Evolutionary conservation across 2,888 invertebrate species (phyloP).

Genomic region (Agriopis marginaria): DNA sequence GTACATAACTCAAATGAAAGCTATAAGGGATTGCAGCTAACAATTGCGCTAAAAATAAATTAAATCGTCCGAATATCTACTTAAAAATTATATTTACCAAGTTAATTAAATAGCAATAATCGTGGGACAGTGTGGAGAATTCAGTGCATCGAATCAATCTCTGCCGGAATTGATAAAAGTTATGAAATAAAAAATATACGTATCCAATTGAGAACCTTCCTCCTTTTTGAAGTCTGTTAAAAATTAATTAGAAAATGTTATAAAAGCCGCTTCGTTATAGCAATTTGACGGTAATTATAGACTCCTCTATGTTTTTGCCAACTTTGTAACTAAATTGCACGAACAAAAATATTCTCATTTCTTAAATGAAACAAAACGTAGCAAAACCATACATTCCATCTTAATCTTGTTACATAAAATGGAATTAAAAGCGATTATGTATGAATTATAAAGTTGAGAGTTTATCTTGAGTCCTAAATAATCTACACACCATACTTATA

Average conservation of each 20-base stretch:
- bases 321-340: constrained; percentile 17
- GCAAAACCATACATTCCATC: constrained; percentile 18
- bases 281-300: not conserved
- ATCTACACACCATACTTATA: constrained; percentile 16
- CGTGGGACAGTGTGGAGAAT: too few relatives aligned
- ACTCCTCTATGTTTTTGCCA: constrained; percentile 10
- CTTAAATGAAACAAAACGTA: not conserved
- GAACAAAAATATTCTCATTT: constrained; percentile 3
- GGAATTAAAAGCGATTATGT: constrained; percentile 1
- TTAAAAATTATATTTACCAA: too few relatives aligned
- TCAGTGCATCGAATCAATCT: not conserved
- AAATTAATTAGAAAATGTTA: not conserved
- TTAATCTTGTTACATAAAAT: not conserved
- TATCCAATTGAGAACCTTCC: too few relatives aligned
- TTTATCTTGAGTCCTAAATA: constrained; percentile 8
- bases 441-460: constrained; percentile 13
- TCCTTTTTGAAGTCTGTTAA: not conserved
- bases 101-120: too few relatives aligned
- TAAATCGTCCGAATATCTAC: too few relatives aligned
- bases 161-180: too few relatives aligned
- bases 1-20: not conserved
- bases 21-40: not conserved
- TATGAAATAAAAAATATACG: too few relatives aligned
- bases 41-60: not conserved
- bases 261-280: constrained; percentile 22